Conservation (phyloP, 2,113 vertebrate genomes). For the Symphodus melops region DNA sequence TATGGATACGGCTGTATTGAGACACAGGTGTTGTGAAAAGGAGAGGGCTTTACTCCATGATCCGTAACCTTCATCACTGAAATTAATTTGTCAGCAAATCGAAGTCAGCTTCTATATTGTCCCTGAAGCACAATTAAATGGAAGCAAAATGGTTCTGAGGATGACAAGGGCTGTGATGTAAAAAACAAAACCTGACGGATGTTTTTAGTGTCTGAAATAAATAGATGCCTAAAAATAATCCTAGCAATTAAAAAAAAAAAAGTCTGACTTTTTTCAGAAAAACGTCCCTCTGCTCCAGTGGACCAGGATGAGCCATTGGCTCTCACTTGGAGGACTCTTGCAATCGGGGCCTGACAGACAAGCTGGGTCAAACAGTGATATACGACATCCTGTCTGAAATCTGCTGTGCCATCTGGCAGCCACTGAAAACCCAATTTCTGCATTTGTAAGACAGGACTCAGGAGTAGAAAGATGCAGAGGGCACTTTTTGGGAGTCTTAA, state of each 20-base stretch:
- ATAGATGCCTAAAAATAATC: background rate
- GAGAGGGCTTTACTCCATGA: too few relatives aligned
- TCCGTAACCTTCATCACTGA: too few relatives aligned
- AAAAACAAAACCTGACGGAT: too few relatives aligned
- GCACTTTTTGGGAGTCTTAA: slow-evolving; percentile 12
- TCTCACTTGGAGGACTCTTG: slow-evolving; percentile 9
- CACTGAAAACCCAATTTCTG: slow-evolving; percentile 34
- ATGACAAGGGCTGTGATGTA: too few relatives aligned
- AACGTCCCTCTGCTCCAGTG: background rate
- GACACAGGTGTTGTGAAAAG: too few relatives aligned
- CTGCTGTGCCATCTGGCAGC: slow-evolving; percentile 51
- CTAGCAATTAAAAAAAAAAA: background rate
- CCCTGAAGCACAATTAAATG: too few relatives aligned
- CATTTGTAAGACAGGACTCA: slow-evolving; percentile 18
- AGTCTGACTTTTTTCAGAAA: background rate
- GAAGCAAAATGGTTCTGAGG: too few relatives aligned
- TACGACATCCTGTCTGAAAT: slow-evolving; percentile 34
- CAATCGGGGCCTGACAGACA: slow-evolving; percentile 23
- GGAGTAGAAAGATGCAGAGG: slow-evolving; percentile 17
- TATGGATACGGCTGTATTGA: too few relatives aligned
- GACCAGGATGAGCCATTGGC: slow-evolving; percentile 22
- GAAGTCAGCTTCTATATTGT: too few relatives aligned
- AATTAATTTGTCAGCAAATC: too few relatives aligned
- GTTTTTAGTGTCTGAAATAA: background rate
- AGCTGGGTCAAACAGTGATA: slow-evolving; percentile 42